A percentile compares a stretch with the other conserved stretches of the same genome.
phyloP scores from a whole-genome alignment of 1,140 invertebrate species.

The Phymorhynchus buccinoides region DNA sequence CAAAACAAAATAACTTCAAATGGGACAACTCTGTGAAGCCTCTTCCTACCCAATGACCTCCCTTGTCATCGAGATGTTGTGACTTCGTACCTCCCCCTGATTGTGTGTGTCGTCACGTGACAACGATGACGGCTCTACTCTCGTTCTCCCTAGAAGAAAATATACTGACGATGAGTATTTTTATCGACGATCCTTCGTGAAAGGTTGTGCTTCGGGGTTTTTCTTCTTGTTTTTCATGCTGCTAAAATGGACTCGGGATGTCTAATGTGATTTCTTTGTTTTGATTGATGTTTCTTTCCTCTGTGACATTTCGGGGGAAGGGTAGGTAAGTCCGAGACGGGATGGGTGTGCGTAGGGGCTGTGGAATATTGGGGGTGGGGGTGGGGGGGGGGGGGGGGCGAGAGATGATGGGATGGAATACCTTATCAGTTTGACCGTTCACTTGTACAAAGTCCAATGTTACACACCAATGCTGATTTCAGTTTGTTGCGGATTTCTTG shows the following conservation, averaged over 20 bases:
- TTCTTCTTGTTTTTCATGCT: background rate
- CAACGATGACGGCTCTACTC: background rate
- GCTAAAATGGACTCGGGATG: background rate
- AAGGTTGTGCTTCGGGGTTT: background rate
- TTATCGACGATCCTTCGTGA: background rate
- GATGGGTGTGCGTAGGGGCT: too few relatives aligned
- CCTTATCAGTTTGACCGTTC: background rate
- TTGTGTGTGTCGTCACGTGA: background rate
- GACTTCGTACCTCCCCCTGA: constrained; percentile 15
- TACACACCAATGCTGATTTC: background rate
- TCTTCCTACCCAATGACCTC: constrained; percentile 7
- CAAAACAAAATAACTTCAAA: too few relatives aligned
- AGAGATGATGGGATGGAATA: background rate
- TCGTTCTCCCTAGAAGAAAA: background rate
- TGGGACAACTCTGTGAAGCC: too few relatives aligned
- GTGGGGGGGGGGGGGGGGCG: background rate
- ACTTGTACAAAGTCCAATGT: background rate
- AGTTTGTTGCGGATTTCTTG: background rate
- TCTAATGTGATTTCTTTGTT: background rate
- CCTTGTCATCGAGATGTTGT: constrained; percentile 29
- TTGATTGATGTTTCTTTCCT: background rate
- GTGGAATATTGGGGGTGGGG: background rate
- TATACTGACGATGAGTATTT: too few relatives aligned
- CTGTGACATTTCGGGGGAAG: too few relatives aligned
- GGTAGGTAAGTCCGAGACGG: too few relatives aligned